These are phyloP conservation scores for Myrmecophaga tridactyla DNA, from an alignment of 2,113 vertebrate species.

Conservation along the genomic window DNA sequence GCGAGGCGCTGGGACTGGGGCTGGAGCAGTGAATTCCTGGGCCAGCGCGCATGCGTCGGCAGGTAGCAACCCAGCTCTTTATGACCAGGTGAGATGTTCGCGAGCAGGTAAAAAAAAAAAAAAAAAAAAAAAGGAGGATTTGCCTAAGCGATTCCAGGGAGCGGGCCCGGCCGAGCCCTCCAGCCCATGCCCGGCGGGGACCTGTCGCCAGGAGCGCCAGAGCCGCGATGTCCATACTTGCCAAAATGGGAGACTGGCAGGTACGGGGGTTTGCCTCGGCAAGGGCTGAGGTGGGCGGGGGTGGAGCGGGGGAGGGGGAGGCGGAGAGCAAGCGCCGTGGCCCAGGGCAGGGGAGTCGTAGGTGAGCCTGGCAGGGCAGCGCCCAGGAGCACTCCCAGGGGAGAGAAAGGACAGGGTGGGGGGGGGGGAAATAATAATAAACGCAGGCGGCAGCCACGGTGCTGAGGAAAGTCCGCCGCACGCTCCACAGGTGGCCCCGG, in stretches of 20 bases:
- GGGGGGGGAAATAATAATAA: no score
- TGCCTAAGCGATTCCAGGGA: conserved; percentile 85
- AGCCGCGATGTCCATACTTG: conserved; percentile 93
- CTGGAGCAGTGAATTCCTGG: conserved; percentile 82
- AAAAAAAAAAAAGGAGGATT: conserved; percentile 88
- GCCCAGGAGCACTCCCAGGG: conserved; percentile 38
- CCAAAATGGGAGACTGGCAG: conserved; percentile 98
- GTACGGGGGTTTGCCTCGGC: conserved; percentile 81
- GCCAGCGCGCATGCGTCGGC: conserved; percentile 93
- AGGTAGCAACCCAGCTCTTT: conserved; percentile 91
- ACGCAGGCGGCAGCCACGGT: neutral
- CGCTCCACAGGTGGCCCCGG: conserved; percentile 68
- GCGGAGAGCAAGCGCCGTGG: conserved; percentile 51
- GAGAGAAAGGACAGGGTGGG: neutral
- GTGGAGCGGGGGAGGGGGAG: conserved; percentile 53
- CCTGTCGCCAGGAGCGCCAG: conserved; percentile 71
- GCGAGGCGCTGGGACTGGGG: conserved; percentile 70
- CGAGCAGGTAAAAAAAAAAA: conserved; percentile 90
- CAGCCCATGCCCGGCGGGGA: conserved; percentile 84
- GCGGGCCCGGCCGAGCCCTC: conserved; percentile 85
- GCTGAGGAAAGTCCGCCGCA: conserved; percentile 33
- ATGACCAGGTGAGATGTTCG: conserved; percentile 95
- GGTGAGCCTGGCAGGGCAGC: conserved; percentile 49
- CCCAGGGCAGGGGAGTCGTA: conserved; percentile 46
- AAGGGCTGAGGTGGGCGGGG: conserved; percentile 59